Evolutionary conservation across 2,888 invertebrate genomes (phyloP).

Genomic region (Spilosoma lubricipeda): DNA sequence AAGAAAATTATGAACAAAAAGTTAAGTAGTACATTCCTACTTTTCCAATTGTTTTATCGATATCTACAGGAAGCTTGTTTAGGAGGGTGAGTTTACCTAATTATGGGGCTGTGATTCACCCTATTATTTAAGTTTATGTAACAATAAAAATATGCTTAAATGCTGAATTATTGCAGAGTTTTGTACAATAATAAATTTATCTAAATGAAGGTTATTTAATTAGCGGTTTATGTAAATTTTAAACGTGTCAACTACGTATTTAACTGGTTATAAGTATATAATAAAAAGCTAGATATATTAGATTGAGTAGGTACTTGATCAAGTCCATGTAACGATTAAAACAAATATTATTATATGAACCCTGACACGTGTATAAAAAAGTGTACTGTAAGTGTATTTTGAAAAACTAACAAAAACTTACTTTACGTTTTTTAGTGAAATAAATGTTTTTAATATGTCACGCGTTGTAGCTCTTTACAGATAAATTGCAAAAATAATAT

Average conservation of each 20-base stretch:
- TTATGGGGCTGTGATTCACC: conserved; percentile 35
- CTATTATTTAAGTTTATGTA: neutral
- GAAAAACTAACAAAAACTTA: too few relatives aligned
- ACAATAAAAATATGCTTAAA: neutral
- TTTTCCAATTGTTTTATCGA: conserved; percentile 56
- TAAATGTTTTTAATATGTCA: neutral
- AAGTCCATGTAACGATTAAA: neutral
- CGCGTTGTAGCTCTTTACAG: neutral
- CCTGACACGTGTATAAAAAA: neutral
- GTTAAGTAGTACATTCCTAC: conserved; percentile 20
- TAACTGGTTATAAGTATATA: too few relatives aligned
- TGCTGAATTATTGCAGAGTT: too few relatives aligned
- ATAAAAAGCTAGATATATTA: too few relatives aligned
- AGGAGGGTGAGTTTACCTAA: conserved; percentile 48
- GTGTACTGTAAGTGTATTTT: too few relatives aligned
- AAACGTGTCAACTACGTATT: too few relatives aligned
- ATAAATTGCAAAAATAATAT: neutral
- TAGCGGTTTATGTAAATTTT: too few relatives aligned
- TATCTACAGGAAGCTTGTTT: conserved; percentile 55
- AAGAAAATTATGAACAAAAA: too few relatives aligned
- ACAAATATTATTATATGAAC: neutral
- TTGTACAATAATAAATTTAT: too few relatives aligned
- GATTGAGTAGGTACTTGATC: neutral
- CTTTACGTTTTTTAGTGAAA: too few relatives aligned
- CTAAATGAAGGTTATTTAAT: too few relatives aligned